Base-by-base conservation (phyloP, 2,113 vertebrate genomes). In the Setophaga coronata region DNA sequence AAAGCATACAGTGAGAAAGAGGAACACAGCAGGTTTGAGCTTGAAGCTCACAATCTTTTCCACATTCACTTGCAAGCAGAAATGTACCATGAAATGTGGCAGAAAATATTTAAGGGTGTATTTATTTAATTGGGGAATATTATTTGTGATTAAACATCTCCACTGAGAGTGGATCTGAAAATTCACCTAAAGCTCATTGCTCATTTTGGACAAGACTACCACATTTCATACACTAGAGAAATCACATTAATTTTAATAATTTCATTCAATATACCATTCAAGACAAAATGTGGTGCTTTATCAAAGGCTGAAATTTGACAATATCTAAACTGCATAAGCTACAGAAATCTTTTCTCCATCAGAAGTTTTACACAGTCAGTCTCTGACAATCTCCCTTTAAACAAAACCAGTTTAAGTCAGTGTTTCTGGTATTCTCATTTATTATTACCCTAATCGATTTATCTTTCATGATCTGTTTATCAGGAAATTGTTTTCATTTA, bases 401-500 rank as follows among this genome's bases (percentile, higher is more conserved):
- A 92, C 15, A 64, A 93, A 95, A 70, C 10, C 67, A 88, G 60
- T 70, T 70, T 43, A 82, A 90, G 79, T 60, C n/a, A 74, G 29
- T 20, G 10, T 54, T 77, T 77, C 84, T 90, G 62, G 38, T 83
- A 34, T 77, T 88, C 71, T 85, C 58, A 80, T 83, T 62, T 92
- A 96, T 58, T 93, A 85, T 54, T 73, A 70, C 2, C 4, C 82
- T 64, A 64, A 88, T 9, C 81, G 53, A 90, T 93, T 90, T 94
- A 88, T 88, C 85, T 51, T 74, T 77, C 29, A 66, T 45, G 36
- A 95, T 94, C 82, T 91, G 76, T 94, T 95, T 96, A 86, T 90
- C 88, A 81, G 71, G 71, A 94, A 94, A 76, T 77, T 95, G 29
- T 86, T 96, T 86, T 80, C 62, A 77, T 96, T 96, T 86, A 91